A percentile compares a stretch with the other conserved stretches of the same genome.
These are phyloP conservation scores for Zaprionus ornatus DNA, from an alignment of 1,140 invertebrate species.

Conservation along the genomic window DNA sequence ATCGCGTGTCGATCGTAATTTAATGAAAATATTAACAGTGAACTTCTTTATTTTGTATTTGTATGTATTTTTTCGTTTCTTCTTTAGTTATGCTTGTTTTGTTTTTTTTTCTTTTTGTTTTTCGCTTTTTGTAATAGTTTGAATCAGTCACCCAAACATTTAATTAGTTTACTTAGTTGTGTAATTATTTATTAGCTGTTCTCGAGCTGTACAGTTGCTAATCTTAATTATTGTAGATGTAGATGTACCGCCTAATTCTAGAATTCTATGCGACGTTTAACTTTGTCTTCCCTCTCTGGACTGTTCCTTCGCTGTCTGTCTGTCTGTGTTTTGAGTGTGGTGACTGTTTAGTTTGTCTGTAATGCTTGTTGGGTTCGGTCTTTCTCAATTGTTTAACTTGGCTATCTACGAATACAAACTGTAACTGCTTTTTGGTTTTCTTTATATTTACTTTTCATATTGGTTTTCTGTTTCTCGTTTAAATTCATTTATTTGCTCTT, in stretches of 20 bases:
- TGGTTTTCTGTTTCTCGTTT: constrained; percentile 45
- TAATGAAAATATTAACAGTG: constrained; percentile 77
- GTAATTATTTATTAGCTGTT: constrained; percentile 27
- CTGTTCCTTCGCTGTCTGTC: constrained; percentile 7
- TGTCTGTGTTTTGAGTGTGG: neutral
- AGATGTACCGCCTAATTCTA: constrained; percentile 30
- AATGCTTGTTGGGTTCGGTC: constrained; percentile 30
- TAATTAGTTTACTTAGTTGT: constrained; percentile 37
- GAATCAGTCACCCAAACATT: constrained; percentile 44
- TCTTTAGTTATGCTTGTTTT: constrained; percentile 7
- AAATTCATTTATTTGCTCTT: constrained; percentile 74
- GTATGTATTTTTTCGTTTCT: constrained; percentile 33
- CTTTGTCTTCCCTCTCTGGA: constrained; percentile 21
- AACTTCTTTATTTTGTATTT: constrained; percentile 57
- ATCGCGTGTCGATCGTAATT: constrained; percentile 35
- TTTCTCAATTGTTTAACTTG: constrained; percentile 73
- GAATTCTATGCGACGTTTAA: constrained; percentile 27
- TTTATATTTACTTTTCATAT: constrained; percentile 21
- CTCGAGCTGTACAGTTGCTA: constrained; percentile 52
- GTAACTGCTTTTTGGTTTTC: constrained; percentile 29
- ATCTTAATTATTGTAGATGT: constrained; percentile 43
- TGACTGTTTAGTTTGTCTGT: constrained; percentile 7
- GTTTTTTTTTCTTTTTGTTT: constrained; percentile 8
- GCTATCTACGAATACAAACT: constrained; percentile 73
- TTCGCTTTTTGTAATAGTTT: neutral